Conservation (phyloP, 2,113 vertebrate genomes). For the Oncorhynchus clarkii region DNA sequence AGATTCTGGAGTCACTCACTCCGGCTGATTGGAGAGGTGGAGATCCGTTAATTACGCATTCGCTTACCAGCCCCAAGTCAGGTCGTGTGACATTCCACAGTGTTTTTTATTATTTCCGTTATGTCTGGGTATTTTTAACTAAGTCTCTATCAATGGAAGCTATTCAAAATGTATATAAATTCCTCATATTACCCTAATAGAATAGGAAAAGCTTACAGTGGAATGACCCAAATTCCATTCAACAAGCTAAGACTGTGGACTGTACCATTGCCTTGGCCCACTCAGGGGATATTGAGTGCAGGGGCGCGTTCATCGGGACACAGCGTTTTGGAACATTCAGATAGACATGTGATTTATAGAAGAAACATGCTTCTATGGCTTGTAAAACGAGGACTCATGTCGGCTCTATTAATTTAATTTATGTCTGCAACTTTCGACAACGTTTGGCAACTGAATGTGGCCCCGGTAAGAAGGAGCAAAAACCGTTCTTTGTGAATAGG, state of each 20-base stretch:
- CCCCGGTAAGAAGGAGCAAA: neutral
- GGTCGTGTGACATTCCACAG: conserved; percentile 3
- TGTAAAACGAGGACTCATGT: too few relatives aligned
- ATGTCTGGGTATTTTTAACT: neutral
- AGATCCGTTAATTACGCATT: conserved; percentile 12
- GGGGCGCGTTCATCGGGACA: too few relatives aligned
- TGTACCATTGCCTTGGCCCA: conserved; percentile 43
- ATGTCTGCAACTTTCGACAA: too few relatives aligned
- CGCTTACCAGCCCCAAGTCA: neutral
- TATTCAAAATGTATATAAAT: conserved; percentile 3
- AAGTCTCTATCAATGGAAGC: neutral
- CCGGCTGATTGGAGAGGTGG: conserved; percentile 29
- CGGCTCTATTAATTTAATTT: too few relatives aligned
- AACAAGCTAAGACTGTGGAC: conserved; percentile 43
- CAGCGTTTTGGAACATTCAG: too few relatives aligned
- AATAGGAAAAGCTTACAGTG: conserved; percentile 29
- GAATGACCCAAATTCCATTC: conserved; percentile 44
- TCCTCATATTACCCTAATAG: conserved; percentile 26
- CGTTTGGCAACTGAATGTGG: too few relatives aligned
- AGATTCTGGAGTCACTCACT: conserved; percentile 56
- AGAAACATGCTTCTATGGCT: too few relatives aligned
- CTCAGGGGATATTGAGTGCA: conserved; percentile 31
- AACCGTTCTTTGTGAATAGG: neutral
- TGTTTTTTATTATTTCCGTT: neutral
- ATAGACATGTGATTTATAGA: too few relatives aligned